Evolutionary conservation across 2,888 invertebrate species (phyloP).

Genomic region (Xestobium rufovillosum): DNA sequence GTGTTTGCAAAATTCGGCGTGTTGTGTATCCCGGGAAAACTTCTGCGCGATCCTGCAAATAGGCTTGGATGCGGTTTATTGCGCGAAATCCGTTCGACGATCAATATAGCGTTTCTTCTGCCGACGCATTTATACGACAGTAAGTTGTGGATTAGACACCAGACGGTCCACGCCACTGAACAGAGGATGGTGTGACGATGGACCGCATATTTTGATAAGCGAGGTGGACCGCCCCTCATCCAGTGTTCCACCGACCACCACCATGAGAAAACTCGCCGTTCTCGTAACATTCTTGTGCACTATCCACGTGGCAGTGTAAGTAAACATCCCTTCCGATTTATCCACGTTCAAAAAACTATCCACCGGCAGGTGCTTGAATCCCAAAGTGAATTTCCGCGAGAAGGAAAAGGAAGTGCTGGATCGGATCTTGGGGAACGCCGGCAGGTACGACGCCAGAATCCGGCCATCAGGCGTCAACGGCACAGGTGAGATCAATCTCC

Average conservation of each 20-base stretch:
- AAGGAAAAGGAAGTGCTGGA: conserved; percentile 92
- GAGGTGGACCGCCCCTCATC: background rate
- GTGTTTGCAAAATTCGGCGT: conserved; percentile 7
- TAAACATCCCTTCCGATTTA: too few relatives aligned
- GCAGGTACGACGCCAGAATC: conserved; percentile 87
- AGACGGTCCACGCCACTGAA: background rate
- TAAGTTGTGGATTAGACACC: conserved; percentile 9
- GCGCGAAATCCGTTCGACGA: conserved; percentile 26
- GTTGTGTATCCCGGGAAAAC: too few relatives aligned
- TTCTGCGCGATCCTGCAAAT: conserved; percentile 21
- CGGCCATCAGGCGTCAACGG: conserved; percentile 90
- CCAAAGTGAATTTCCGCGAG: conserved; percentile 84
- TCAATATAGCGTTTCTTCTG: conserved; percentile 27
- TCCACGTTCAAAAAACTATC: conserved; percentile 3
- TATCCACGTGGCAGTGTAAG: conserved; percentile 47
- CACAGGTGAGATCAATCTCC: conserved; percentile 63
- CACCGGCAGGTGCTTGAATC: conserved; percentile 62
- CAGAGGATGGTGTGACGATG: background rate
- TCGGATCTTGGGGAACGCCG: conserved; percentile 76
- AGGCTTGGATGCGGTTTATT: conserved; percentile 19
- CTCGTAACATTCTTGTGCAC: conserved; percentile 41
- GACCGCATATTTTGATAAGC: background rate
- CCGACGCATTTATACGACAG: conserved; percentile 15
- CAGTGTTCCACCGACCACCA: background rate
- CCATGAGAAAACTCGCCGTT: conserved; percentile 21